phyloP scores from a whole-genome alignment of 2,113 vertebrate species.

The Rhinichthys klamathensis region DNA sequence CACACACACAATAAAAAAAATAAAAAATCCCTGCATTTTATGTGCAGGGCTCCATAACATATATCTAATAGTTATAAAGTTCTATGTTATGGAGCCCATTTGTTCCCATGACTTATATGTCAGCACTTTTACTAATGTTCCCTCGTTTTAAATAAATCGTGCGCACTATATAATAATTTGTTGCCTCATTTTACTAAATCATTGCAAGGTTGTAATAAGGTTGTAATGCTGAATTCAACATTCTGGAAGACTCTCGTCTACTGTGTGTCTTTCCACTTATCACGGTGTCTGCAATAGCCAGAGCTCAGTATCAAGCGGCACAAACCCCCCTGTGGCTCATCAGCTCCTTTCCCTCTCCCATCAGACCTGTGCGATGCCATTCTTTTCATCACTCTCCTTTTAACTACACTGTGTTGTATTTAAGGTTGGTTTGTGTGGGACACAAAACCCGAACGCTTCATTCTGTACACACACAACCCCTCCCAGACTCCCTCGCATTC shows the following conservation, averaged over 20 bases:
- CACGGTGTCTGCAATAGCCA: slow-evolving; percentile 84
- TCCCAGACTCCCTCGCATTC: slow-evolving; percentile 34
- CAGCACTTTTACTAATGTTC: too few species aligned
- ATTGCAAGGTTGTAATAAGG: too few species aligned
- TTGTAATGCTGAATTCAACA: not conserved
- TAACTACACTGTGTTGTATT: slow-evolving; percentile 47
- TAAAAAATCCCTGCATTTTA: too few species aligned
- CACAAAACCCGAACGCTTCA: slow-evolving; percentile 50
- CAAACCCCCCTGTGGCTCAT: slow-evolving; percentile 50
- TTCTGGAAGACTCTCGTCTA: slow-evolving; percentile 7
- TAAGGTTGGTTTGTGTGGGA: slow-evolving; percentile 50
- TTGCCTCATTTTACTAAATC: too few species aligned
- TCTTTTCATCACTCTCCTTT: slow-evolving; percentile 49
- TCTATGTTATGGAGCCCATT: too few species aligned
- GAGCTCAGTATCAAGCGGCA: slow-evolving; percentile 35
- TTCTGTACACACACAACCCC: slow-evolving; percentile 46
- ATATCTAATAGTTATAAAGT: too few species aligned
- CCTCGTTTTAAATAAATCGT: too few species aligned
- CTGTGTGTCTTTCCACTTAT: slow-evolving; percentile 86
- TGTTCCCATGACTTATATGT: too few species aligned
- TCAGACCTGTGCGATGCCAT: slow-evolving; percentile 40
- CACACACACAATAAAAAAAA: too few species aligned
- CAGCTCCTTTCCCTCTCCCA: slow-evolving; percentile 55
- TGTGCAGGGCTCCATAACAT: too few species aligned
- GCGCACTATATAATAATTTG: too few species aligned